A percentile compares a stretch with the other conserved stretches of the same genome.
Conservation (phyloP, 2,888 invertebrate species). For the Carcina quercana region DNA sequence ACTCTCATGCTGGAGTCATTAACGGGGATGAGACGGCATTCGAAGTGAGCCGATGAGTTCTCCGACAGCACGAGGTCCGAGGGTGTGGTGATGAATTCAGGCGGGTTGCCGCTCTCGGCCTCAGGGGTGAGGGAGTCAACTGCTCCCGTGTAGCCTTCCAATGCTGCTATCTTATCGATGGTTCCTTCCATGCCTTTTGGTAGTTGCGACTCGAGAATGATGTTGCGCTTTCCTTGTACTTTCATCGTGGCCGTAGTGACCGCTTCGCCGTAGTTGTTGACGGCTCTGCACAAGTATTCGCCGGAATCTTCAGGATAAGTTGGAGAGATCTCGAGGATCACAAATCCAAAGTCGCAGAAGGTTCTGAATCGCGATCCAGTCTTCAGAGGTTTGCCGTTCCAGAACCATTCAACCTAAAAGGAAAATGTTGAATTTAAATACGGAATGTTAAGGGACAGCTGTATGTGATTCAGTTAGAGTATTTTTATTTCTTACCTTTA, state of each 20-base stretch:
- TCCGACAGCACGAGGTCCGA: conserved; percentile 88
- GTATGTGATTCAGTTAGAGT: neutral
- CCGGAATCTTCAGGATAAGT: conserved; percentile 98
- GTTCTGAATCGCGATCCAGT: conserved; percentile 96
- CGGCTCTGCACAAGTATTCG: conserved; percentile 91
- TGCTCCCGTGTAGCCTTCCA: conserved; percentile 88
- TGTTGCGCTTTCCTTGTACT: conserved; percentile 92
- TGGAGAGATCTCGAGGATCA: conserved; percentile 97
- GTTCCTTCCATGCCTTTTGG: conserved; percentile 96
- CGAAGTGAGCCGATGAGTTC: conserved; percentile 93
- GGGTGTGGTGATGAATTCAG: conserved; percentile 92
- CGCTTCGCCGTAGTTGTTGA: conserved; percentile 92
- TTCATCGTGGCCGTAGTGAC: conserved; percentile 93
- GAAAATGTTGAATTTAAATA: neutral
- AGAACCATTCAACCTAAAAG: conserved; percentile 91
- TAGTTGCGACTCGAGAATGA: conserved; percentile 92
- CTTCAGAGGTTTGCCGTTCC: conserved; percentile 92
- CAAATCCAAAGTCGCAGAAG: conserved; percentile 98
- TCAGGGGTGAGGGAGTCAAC: conserved; percentile 80
- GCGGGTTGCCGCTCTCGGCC: conserved; percentile 89
- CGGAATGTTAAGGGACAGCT: neutral
- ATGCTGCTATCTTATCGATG: conserved; percentile 92
- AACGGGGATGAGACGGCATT: conserved; percentile 90
- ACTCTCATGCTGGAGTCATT: conserved; percentile 95
- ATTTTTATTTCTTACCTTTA: conserved; percentile 76